Conservation (phyloP, 2,888 invertebrate genomes). For the Chirona hameri region DNA sequence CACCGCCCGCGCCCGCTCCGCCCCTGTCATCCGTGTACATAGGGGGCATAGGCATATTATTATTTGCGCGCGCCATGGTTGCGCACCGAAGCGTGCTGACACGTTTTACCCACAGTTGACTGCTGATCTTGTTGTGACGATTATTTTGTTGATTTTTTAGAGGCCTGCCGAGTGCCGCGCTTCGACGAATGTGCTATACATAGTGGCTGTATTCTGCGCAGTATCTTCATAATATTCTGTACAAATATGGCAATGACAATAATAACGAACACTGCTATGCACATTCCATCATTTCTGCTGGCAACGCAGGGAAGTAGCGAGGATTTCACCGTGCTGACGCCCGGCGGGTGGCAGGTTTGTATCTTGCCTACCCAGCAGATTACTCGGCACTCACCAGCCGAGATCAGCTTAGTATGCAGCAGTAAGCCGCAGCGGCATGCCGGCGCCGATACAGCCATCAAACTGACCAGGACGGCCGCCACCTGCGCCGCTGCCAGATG, state of each 20-base stretch:
- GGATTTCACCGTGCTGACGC: too few relatives aligned
- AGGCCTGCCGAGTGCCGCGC: background rate
- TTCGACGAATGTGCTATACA: constrained; percentile 1
- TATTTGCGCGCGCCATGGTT: background rate
- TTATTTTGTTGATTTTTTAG: constrained; percentile 28
- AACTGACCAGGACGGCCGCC: too few relatives aligned
- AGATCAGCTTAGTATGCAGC: too few relatives aligned
- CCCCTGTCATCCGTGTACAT: background rate
- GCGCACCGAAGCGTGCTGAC: background rate
- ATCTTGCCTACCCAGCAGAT: too few relatives aligned
- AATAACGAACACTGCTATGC: constrained; percentile 2
- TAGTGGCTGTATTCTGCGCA: constrained; percentile 3
- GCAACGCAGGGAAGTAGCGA: too few relatives aligned
- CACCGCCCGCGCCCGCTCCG: background rate
- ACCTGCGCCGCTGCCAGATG: too few relatives aligned
- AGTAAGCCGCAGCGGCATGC: too few relatives aligned
- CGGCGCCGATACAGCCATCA: too few relatives aligned
- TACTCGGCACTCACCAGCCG: too few relatives aligned
- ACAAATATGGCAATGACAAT: constrained; percentile 25
- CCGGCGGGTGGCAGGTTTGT: too few relatives aligned
- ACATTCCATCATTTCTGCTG: background rate
- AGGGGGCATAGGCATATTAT: constrained; percentile 26
- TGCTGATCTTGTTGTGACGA: constrained; percentile 23
- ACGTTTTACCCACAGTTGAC: background rate
- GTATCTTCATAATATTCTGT: constrained; percentile 28